Evolutionary conservation across 2,113 vertebrate species (phyloP), one percentile per base, ranked within the genome.

Genomic region (Todiramphus saurophagus): DNA sequence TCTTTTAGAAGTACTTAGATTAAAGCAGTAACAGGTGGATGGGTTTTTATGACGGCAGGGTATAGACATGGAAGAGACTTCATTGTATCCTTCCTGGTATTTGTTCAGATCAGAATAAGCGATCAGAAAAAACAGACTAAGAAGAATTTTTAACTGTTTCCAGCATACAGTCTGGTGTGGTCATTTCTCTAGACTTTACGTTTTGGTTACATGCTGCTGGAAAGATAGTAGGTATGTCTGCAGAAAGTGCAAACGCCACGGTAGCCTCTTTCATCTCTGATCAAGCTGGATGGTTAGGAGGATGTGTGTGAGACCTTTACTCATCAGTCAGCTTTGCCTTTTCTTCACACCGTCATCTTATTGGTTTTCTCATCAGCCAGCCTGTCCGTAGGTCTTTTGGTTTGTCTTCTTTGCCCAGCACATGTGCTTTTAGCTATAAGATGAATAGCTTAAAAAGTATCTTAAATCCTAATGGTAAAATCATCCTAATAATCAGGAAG

Each of bases 261-360:
- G 64, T 41, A 43, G 43, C 20, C 12, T 82, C 69, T 82, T 78
- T 59, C 3, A 33, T 43, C 30, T 78, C 37, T 55, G 66, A 7
- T 83, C 46, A 75, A 33, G 60, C 35, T 53, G 48, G 31, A 46
- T 89, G 41, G 5, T 58, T 30, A 41, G 55, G 37, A 87, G 37
- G 27, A 43, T n/a, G 21, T 13, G n/a, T 51, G 41, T 2, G 23
- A 60, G 31, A 67, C 30, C 7, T 37, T 30, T 58, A 46, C 23
- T 59, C 0, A 0, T 70, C 62, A 30, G 35, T 53, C 62, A 90
- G 77, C 44, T 82, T 43, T 63, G 63, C 43, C 19, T 80, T 63
- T 72, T 58, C 68, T 55, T 78, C 58, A 33, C 4, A 1, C 43
- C 1, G 0, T n/a, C n/a, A 68, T 0, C 33, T 51, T 74, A 2